phyloP scores from a whole-genome alignment of 2,888 invertebrate species.

The Mythimna ferrago region DNA sequence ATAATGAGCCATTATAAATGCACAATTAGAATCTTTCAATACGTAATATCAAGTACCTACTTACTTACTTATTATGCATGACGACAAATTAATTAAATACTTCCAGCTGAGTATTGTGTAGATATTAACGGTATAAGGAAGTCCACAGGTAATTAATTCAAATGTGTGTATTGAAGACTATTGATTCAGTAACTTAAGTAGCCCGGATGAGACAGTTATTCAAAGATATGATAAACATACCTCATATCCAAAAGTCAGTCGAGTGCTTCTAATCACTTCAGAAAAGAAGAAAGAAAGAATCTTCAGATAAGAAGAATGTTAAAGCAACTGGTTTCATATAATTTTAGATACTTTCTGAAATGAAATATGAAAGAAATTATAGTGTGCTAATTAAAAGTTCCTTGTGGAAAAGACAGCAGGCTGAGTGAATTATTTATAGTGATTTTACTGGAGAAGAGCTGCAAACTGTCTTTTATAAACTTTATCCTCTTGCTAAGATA shows the following conservation, averaged over 20 bases:
- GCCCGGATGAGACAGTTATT: constrained; percentile 17
- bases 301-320: constrained; percentile 8
- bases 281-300: no score
- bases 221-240: constrained; percentile 12
- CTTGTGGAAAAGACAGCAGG: constrained; percentile 4
- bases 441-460: neutral
- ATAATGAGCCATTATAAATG: constrained; percentile 55
- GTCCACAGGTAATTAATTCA: constrained; percentile 37
- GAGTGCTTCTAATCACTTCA: constrained; percentile 6
- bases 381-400: constrained; percentile 14
- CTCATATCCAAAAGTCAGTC: constrained; percentile 10
- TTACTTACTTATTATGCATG: constrained; percentile 51
- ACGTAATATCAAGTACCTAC: constrained; percentile 27
- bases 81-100: constrained; percentile 42
- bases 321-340: neutral
- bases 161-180: constrained; percentile 25
- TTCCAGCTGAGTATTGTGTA: constrained; percentile 44
- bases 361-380: neutral
- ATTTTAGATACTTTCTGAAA: neutral
- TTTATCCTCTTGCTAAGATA: neutral
- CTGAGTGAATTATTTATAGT: neutral
- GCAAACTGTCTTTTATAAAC: neutral
- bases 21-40: constrained; percentile 56
- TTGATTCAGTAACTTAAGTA: constrained; percentile 23
- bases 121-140: constrained; percentile 53